Percentiles rank a stretch among this genome's conserved stretches.
phyloP scores from a whole-genome alignment of 2,888 invertebrate species.

The Oscheius sp. region DNA sequence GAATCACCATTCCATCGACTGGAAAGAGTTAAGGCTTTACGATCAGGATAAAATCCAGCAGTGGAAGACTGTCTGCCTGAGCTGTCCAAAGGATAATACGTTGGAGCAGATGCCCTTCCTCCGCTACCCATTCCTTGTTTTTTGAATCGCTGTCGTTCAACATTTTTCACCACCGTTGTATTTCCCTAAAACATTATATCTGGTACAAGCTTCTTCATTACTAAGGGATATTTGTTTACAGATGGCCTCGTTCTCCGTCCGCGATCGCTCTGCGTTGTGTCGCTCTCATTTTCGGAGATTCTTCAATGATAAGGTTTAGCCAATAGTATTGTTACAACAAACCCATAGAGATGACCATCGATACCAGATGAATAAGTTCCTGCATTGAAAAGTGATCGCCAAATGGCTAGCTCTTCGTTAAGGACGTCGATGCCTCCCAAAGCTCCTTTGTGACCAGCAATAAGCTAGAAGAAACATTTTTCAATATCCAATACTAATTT shows the following conservation, averaged over 20 bases:
- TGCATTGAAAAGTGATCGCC: slow-evolving; percentile 45
- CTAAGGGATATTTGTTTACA: slow-evolving; percentile 24
- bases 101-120: slow-evolving; percentile 46
- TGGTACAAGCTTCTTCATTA: slow-evolving; percentile 10
- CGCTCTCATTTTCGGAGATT: slow-evolving; percentile 34
- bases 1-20: slow-evolving; percentile 33
- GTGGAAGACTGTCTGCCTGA: slow-evolving; percentile 28
- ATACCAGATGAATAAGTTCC: slow-evolving; percentile 28
- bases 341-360: slow-evolving; percentile 48
- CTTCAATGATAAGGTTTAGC: slow-evolving; percentile 12
- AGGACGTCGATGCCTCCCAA: slow-evolving; percentile 53
- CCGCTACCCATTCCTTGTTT: slow-evolving; percentile 56
- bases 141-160: slow-evolving; percentile 58
- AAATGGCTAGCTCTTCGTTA: slow-evolving; percentile 53
- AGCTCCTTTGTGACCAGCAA: slow-evolving; percentile 46
- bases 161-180: slow-evolving; percentile 58
- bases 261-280: slow-evolving; percentile 31
- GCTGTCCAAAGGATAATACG: slow-evolving; percentile 49
- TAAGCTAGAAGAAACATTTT: slow-evolving; percentile 41
- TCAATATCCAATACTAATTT: background rate
- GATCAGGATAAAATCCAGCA: slow-evolving; percentile 32
- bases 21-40: slow-evolving; percentile 46
- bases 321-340: slow-evolving; percentile 31
- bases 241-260: slow-evolving; percentile 21
- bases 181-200: slow-evolving; percentile 41